Base-by-base conservation (phyloP, 92 coral and sea anemone species). In the Bergia sp. region DNA sequence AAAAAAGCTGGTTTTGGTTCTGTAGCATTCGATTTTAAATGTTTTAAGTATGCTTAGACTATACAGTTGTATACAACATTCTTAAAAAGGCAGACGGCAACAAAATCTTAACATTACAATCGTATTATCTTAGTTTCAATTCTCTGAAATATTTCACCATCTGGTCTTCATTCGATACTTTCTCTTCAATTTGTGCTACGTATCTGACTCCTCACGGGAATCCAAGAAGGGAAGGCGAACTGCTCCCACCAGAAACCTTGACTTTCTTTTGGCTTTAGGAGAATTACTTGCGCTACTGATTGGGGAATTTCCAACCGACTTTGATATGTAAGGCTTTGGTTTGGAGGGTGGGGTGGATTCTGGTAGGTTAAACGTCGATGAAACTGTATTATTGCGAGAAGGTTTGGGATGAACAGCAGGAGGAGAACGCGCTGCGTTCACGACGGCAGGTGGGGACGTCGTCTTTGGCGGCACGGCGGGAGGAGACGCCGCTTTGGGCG, bases 311-410 rank as follows among this genome's bases (percentile, higher is more conserved):
- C 78, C 87, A 16, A 15, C 42, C 65, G 87, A 84, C 87, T 84
- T 84, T 29, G 87, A 71, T n/a, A 40, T 12, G n/a, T 84, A 84
- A 71, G 87, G 87, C 40, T 72, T 84, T 47, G 87, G 87, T 38
- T 36, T 84, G 3, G 65, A 37, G 3, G 87, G 79, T n/a, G 79
- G 87, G 16, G 45, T 64, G 11, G 50, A 81, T 37, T 23, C 39
- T 2, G 82, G 64, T 45, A 53, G 36, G 7, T 13, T 45, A 4
- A 29, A n/a, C 73, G 37, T 39, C 39, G 76, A 42, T 44, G 86
- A 80, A 64, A 38, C 44, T 84, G 78, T 29, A n/a, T 12, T 1
- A 12, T 84, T 84, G 66, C 67, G 55, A 29, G 87, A 45, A 49
- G 87, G 87, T 47, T 71, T 84, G 44, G 87, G 87, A 7, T 0